These are phyloP conservation scores for Gonioctena quinquepunctata DNA, from an alignment of 1,140 invertebrate species.

Conservation along the genomic window DNA sequence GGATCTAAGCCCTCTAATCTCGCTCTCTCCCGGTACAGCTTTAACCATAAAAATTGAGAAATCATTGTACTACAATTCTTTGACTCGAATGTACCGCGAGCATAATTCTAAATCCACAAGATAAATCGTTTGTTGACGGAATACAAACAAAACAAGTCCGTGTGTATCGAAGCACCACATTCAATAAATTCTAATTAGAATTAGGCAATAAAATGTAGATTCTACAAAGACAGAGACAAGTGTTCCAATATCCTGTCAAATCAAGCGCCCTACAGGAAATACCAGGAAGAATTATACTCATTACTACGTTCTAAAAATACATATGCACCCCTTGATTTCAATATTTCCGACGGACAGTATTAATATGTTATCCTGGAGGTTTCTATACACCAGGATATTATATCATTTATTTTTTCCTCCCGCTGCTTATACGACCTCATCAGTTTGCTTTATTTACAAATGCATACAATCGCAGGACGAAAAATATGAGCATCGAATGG, in stretches of 20 bases:
- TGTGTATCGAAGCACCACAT: too few relatives aligned
- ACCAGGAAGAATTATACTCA: conserved; percentile 47
- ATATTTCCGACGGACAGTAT: conserved; percentile 48
- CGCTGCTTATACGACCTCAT: conserved; percentile 33
- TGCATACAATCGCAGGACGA: conserved; percentile 6
- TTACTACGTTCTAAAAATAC: conserved; percentile 49
- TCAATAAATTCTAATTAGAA: not conserved
- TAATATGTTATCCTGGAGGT: conserved; percentile 46
- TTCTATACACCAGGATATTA: conserved; percentile 44
- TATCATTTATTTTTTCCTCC: conserved; percentile 48
- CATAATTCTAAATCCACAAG: too few relatives aligned
- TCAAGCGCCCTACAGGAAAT: conserved; percentile 42
- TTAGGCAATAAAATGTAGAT: conserved; percentile 8
- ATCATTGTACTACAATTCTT: too few relatives aligned
- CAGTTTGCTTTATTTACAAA: conserved; percentile 39
- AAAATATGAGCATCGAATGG: conserved; percentile 34
- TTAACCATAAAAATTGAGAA: too few relatives aligned
- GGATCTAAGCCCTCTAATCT: too few relatives aligned
- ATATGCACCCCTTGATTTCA: conserved; percentile 52
- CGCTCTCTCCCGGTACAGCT: too few relatives aligned
- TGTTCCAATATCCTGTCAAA: conserved; percentile 52
- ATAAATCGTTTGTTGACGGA: too few relatives aligned
- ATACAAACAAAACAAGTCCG: too few relatives aligned
- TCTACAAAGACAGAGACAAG: conserved; percentile 46
- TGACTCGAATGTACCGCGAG: too few relatives aligned